A percentile compares a stretch with the other conserved stretches of the same genome.
Conservation (phyloP, 2,113 vertebrate species). For the Scolopax mira region DNA sequence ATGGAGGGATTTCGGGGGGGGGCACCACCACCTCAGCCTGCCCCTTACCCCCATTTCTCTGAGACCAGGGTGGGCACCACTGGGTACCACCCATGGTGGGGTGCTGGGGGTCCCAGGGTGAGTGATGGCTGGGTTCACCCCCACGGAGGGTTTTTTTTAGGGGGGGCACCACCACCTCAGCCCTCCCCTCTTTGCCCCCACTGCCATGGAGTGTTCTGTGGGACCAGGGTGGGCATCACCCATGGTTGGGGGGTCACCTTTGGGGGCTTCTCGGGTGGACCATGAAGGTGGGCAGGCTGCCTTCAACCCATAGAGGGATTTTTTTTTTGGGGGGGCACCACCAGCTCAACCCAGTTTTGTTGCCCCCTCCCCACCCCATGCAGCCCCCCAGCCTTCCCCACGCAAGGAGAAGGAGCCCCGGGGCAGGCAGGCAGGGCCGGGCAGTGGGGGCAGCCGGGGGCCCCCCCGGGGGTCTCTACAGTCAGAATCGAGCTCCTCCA, state of each 20-base stretch:
- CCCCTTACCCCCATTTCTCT: too few species aligned
- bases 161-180: not conserved
- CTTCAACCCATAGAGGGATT: not conserved
- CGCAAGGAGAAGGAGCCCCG: not conserved
- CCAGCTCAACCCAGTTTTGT: not conserved
- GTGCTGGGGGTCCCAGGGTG: not conserved
- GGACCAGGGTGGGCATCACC: not conserved
- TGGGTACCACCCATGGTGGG: not conserved
- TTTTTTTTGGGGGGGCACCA: too few species aligned
- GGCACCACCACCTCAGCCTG: not conserved
- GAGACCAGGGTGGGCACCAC: not conserved
- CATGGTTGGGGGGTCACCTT: not conserved
- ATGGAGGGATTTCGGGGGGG: not conserved
- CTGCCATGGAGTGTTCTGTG: rapidly evolving
- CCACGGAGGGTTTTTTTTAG: not conserved
- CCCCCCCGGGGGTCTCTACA: conserved; percentile 22
- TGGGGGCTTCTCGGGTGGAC: not conserved
- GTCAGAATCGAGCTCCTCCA: conserved; percentile 67
- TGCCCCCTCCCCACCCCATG: rapidly evolving
- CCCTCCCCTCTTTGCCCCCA: too few species aligned
- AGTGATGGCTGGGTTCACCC: not conserved
- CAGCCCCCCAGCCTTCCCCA: not conserved
- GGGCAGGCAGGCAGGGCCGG: not conserved
- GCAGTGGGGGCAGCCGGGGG: conserved; percentile 14
- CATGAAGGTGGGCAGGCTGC: not conserved